A percentile compares a stretch with the other conserved stretches of the same genome.
phyloP scores from a whole-genome alignment of 2,797 vertebrate genomes.

The Myotis planiceps region DNA sequence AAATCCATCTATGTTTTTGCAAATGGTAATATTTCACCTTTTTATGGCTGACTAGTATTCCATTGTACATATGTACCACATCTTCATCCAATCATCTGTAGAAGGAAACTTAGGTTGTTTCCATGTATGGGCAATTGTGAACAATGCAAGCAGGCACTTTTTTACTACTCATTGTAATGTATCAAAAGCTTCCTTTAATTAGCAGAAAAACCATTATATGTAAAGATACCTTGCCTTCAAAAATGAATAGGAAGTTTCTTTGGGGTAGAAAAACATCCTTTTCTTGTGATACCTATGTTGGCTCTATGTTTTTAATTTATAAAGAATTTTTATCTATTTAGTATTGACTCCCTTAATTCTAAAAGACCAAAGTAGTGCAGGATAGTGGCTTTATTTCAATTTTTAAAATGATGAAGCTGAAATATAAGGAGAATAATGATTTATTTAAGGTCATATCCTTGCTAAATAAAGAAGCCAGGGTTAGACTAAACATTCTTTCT shows the following conservation, averaged over 20 bases:
- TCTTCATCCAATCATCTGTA: not conserved
- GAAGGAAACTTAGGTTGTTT: not conserved
- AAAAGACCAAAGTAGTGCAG: not conserved
- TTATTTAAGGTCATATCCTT: not conserved
- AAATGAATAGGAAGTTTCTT: not conserved
- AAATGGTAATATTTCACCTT: not conserved
- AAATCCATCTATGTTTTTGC: not conserved
- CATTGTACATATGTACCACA: not conserved
- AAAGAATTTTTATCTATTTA: not conserved
- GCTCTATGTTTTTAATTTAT: not conserved
- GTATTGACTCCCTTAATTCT: not conserved
- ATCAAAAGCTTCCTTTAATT: not conserved
- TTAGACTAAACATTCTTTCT: not conserved
- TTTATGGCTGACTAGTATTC: not conserved
- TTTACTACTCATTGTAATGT: not conserved
- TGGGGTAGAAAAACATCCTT: not conserved
- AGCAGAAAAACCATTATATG: not conserved
- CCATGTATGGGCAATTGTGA: not conserved
- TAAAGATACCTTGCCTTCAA: not conserved
- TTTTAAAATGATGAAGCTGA: constrained; percentile 5
- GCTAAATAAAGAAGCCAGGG: not conserved
- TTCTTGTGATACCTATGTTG: not conserved
- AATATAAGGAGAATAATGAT: not conserved
- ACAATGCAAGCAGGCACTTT: not conserved
- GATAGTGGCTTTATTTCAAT: not conserved